A percentile compares a stretch with the other conserved stretches of the same genome.
phyloP scores from a whole-genome alignment of 2,113 vertebrate species.

The Camelus dromedarius region DNA sequence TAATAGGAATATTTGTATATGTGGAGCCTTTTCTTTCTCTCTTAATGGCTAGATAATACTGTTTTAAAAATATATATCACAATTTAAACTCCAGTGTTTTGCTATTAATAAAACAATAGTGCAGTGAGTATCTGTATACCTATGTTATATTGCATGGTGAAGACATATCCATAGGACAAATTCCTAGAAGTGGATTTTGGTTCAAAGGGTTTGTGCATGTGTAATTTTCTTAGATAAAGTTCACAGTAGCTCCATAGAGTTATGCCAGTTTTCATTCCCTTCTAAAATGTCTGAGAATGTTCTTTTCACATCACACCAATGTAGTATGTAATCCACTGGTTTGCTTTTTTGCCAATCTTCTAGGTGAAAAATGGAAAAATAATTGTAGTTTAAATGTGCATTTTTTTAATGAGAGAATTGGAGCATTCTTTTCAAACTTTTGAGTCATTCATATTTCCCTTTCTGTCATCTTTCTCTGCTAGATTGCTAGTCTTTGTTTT shows the following conservation, averaged over 20 bases:
- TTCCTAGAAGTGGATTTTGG: neutral
- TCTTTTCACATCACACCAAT: neutral
- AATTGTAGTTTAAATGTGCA: neutral
- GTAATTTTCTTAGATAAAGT: neutral
- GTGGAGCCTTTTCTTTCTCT: neutral
- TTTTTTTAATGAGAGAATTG: neutral
- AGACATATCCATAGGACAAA: neutral
- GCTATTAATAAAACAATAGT: neutral
- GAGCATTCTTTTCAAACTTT: constrained; percentile 11
- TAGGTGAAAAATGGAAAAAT: neutral
- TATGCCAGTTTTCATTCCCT: neutral
- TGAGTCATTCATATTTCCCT: neutral
- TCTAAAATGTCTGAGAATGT: neutral
- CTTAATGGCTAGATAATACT: neutral
- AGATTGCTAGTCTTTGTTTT: neutral
- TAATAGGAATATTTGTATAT: neutral
- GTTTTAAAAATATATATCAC: neutral
- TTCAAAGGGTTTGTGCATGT: neutral
- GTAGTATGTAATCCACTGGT: neutral
- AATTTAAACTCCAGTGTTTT: neutral
- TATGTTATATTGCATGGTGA: neutral
- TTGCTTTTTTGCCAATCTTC: neutral
- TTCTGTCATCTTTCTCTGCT: neutral
- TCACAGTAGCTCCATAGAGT: neutral
- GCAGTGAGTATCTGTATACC: neutral